These are phyloP conservation scores for Myripristis murdjan DNA, from an alignment of 2,797 vertebrate species.

Conservation along the genomic window DNA sequence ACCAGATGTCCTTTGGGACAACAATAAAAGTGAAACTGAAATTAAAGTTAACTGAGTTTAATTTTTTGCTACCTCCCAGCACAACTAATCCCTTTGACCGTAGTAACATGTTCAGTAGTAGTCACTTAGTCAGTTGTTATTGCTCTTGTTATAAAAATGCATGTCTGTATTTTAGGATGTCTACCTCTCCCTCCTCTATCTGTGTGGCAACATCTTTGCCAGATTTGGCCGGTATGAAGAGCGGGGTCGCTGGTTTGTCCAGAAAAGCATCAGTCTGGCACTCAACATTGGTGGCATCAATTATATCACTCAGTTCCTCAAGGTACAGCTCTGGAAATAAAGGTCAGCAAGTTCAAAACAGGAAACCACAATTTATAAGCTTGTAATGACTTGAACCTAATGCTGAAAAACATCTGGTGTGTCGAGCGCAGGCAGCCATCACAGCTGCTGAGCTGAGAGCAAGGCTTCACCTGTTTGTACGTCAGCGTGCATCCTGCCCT, in stretches of 20 bases:
- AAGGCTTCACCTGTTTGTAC: conserved; percentile 92
- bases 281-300: conserved; percentile 84
- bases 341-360: background rate
- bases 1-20: too few species aligned
- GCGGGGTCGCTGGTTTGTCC: conserved; percentile 90
- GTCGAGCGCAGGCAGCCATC: too few species aligned
- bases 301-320: conserved; percentile 90
- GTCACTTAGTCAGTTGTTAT: too few species aligned
- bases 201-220: conserved; percentile 92
- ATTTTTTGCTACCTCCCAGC: too few species aligned
- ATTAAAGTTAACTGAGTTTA: too few species aligned
- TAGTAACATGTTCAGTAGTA: too few species aligned
- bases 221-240: conserved; percentile 94
- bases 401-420: background rate
- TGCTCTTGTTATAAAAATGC: too few species aligned
- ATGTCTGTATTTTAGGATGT: background rate
- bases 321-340: conserved; percentile 91
- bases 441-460: background rate
- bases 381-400: background rate
- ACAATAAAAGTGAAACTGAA: too few species aligned
- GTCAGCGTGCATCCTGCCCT: conserved; percentile 87
- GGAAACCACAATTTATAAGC: background rate
- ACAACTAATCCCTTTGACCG: too few species aligned
- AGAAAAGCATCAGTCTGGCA: conserved; percentile 96
- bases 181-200: conserved; percentile 95